Evolutionary conservation across 2,797 vertebrate genomes (phyloP).

Genomic region (Enteromius paludinosus): DNA sequence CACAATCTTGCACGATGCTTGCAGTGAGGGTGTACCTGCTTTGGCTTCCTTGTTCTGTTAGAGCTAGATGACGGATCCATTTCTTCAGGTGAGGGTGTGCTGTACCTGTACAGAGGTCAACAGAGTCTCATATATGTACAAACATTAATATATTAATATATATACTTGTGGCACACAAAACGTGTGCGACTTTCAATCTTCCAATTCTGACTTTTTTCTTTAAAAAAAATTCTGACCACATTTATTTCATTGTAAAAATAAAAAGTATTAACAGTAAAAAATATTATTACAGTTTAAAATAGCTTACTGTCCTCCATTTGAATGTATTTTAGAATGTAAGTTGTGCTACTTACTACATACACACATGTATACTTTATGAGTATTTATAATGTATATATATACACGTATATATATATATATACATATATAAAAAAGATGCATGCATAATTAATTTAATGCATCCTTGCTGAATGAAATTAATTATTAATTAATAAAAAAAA

Average conservation of each 20-base stretch:
- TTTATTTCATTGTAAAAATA: neutral
- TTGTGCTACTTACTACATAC: no score
- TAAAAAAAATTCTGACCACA: no score
- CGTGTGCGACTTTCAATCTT: no score
- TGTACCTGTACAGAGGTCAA: conserved; percentile 80
- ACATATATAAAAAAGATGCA: no score
- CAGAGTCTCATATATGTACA: neutral
- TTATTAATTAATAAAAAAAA: no score
- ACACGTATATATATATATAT: no score
- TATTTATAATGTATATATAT: no score
- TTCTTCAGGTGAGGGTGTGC: conserved; percentile 76
- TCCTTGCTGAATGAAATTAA: neutral
- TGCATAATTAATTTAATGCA: neutral
- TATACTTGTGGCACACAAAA: neutral
- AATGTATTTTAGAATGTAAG: neutral
- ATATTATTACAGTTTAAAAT: neutral
- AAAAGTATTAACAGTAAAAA: neutral
- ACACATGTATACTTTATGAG: no score
- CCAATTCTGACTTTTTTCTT: no score
- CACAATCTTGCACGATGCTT: neutral
- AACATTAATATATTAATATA: neutral
- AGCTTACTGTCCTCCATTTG: neutral
- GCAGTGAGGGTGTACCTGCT: conserved; percentile 29
- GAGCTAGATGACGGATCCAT: conserved; percentile 74
- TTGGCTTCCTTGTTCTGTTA: conserved; percentile 46